Percentiles rank a stretch among this genome's conserved stretches.
These are phyloP conservation scores for Mesorhabditis belari DNA, from an alignment of 2,888 invertebrate genomes.

Conservation along the genomic window DNA sequence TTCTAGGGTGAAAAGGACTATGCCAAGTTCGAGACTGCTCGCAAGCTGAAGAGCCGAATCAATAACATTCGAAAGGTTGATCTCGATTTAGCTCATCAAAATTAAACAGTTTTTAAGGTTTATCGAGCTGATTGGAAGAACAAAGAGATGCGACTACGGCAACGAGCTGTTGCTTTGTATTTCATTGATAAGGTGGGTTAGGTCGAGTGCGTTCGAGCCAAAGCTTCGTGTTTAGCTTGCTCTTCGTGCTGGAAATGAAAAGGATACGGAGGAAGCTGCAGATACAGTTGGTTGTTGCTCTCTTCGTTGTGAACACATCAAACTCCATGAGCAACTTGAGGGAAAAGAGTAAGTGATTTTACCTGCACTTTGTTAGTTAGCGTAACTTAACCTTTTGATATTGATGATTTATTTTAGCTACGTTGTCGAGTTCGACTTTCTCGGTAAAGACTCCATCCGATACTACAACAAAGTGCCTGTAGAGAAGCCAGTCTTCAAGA, in stretches of 20 bases:
- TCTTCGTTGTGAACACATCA: conserved; percentile 87
- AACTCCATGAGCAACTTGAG: conserved; percentile 67
- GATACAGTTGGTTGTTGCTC: conserved; percentile 89
- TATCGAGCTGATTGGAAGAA: conserved; percentile 81
- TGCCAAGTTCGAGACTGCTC: conserved; percentile 95
- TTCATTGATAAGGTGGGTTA: conserved; percentile 79
- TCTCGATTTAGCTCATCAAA: too few relatives aligned
- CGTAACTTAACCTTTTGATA: too few relatives aligned
- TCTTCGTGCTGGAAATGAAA: conserved; percentile 97
- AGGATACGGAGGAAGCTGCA: conserved; percentile 92
- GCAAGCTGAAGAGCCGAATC: conserved; percentile 81
- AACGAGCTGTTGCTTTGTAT: conserved; percentile 92
- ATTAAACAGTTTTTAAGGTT: too few relatives aligned
- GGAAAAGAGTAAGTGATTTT: conserved; percentile 43
- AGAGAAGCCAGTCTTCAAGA: conserved; percentile 95
- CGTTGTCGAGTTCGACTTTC: conserved; percentile 96
- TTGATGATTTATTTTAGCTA: conserved; percentile 53
- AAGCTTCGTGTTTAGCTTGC: conserved; percentile 72
- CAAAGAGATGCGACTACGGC: conserved; percentile 94
- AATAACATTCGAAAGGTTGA: conserved; percentile 82
- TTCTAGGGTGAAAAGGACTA: conserved; percentile 98
- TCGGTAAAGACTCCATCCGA: conserved; percentile 82
- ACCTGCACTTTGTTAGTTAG: too few relatives aligned
- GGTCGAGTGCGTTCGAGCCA: too few relatives aligned
- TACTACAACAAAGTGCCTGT: conserved; percentile 90